Base-by-base conservation (phyloP, 2,888 invertebrate genomes). In the Criorhina ranunculi region DNA sequence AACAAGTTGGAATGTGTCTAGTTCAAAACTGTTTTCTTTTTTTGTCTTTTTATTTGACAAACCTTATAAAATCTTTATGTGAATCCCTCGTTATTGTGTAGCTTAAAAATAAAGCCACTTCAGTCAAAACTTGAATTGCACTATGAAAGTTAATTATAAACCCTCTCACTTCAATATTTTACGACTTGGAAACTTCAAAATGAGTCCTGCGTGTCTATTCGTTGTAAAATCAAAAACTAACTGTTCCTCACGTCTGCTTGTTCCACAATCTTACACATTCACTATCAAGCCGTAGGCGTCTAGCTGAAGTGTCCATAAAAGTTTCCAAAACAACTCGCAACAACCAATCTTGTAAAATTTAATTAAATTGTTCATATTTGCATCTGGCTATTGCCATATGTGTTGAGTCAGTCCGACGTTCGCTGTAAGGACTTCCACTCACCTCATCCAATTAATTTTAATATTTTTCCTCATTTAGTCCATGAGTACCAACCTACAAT, bases 361-460 rank as follows among this genome's bases (percentile, higher is more conserved):
- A 73, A 83, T 78, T 57, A 62, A 73, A 67, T 42, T 73, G 67
- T 78, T 69, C 35, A 8, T 15, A 75, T 80, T 62, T 67, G 60
- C 73, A 73, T 80, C 59, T 55, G 44, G 6, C n/a, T 33, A 11
- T 46, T 37, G 33, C 51, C 29, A 9, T 17, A 5, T 17, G 44
- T 44, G n/a, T n/a, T n/a, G 15, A 6, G 15, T 8, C 5, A 6
- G 42, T n/a, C 46, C 46, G 19, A 9, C 12, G 29, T 33, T 46
- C 33, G 33, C 42, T 49, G 31, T 17, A 37, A 44, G 44, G 69
- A 69, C 42, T 33, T 69, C 67, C 46, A 53, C 42, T 35, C 57
- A 77, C 12, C 40, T 17, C 55, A 53, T 79, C 79, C 83, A 83
- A 83, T 79, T 83, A 83, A 78, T 66, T 77, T 83, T 79, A 64